Percentiles rank a stretch among this genome's conserved stretches.
These are phyloP conservation scores for Sylvilagus floridanus DNA, from an alignment of 2,797 vertebrate species.

Conservation along the genomic window DNA sequence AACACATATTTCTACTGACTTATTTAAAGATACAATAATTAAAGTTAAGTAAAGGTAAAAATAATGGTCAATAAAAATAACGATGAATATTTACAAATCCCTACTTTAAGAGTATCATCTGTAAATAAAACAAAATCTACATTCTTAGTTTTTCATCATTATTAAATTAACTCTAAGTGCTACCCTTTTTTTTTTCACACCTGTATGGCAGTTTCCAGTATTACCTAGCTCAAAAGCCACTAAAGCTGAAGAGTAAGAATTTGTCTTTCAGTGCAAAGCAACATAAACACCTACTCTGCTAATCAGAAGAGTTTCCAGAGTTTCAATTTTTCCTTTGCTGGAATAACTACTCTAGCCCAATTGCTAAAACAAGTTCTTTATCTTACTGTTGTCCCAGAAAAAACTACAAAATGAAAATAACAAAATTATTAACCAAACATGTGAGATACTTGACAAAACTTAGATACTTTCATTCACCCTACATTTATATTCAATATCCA, in stretches of 20 bases:
- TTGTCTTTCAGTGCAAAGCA: neutral
- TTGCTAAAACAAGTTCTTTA: neutral
- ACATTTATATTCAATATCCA: neutral
- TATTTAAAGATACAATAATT: conserved; percentile 37
- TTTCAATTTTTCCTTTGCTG: neutral
- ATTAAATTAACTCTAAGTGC: neutral
- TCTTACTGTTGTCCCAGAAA: neutral
- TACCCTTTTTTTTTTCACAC: neutral
- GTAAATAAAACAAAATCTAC: neutral
- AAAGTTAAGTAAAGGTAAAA: neutral
- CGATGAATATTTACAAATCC: conserved; percentile 5
- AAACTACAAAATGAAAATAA: neutral
- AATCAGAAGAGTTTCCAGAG: neutral
- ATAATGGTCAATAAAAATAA: neutral
- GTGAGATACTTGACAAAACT: neutral
- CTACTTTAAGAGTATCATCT: neutral
- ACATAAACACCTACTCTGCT: neutral
- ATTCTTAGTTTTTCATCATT: neutral
- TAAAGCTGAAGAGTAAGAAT: neutral
- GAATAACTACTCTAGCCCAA: neutral
- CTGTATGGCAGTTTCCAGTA: neutral
- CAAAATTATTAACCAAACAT: neutral
- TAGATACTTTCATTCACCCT: neutral
- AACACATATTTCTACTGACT: neutral
- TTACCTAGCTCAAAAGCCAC: neutral